These are phyloP conservation scores for Parnassius orleans DNA, from an alignment of 2,888 invertebrate species.

Conservation along the genomic window DNA sequence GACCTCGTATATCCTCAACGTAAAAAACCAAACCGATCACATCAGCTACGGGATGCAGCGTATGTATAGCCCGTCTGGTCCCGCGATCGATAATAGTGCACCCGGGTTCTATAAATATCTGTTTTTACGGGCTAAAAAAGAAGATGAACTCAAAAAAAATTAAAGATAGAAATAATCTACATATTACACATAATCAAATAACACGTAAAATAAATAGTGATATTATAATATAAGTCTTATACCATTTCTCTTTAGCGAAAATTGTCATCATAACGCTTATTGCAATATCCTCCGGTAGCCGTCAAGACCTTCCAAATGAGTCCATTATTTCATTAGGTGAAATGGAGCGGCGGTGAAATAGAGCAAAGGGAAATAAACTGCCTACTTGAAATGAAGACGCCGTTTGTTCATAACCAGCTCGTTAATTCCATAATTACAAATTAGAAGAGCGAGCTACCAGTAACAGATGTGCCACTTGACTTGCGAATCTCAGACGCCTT, in stretches of 20 bases:
- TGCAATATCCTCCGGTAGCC: conserved; percentile 58
- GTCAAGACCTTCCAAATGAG: conserved; percentile 60
- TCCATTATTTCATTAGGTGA: conserved; percentile 74
- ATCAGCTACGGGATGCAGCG: no score
- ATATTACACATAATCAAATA: neutral
- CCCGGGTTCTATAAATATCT: no score
- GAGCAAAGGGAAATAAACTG: conserved; percentile 69
- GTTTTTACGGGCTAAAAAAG: no score
- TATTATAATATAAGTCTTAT: neutral
- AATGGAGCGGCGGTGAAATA: conserved; percentile 77
- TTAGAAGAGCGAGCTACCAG: conserved; percentile 70
- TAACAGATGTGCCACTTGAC: conserved; percentile 74
- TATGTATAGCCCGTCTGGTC: no score
- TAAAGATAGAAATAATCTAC: no score
- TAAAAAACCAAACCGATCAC: no score
- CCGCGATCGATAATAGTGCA: no score
- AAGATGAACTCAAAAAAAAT: no score
- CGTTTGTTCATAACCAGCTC: conserved; percentile 80
- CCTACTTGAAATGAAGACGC: conserved; percentile 76
- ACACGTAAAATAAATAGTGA: neutral
- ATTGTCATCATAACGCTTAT: conserved; percentile 56
- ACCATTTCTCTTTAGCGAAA: conserved; percentile 36
- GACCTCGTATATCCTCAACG: no score
- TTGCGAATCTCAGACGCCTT: conserved; percentile 47
- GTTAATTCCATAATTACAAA: conserved; percentile 79